Percentiles rank a stretch among this genome's conserved stretches.
phyloP scores from a whole-genome alignment of 2,888 invertebrate genomes.

The Chymomyza amoena region DNA sequence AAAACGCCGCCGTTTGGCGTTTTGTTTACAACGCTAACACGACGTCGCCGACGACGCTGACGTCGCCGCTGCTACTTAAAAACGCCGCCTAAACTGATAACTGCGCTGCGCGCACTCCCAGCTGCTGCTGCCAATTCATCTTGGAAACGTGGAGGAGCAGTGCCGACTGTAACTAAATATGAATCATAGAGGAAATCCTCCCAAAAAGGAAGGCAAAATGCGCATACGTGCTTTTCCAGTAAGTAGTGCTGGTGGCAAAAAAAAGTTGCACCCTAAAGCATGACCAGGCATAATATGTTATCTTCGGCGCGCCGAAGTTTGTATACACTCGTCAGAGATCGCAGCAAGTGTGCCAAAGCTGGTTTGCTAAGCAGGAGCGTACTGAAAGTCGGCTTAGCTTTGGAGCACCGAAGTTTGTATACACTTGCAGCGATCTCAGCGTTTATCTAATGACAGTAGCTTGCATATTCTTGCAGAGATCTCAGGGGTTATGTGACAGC shows the following conservation, averaged over 20 bases:
- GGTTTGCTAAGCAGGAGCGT: too few species aligned
- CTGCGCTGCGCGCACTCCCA: not conserved
- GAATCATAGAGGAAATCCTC: slow-evolving; percentile 81
- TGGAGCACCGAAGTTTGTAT: too few species aligned
- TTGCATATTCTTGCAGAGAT: too few species aligned
- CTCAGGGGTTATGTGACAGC: too few species aligned
- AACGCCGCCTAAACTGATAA: not conserved
- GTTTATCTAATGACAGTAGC: too few species aligned
- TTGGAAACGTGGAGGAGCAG: slow-evolving; percentile 75
- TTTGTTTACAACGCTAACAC: slow-evolving; percentile 1
- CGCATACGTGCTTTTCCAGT: slow-evolving; percentile 98
- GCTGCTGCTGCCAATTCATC: slow-evolving; percentile 13
- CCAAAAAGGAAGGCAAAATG: slow-evolving; percentile 97
- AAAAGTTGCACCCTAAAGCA: slow-evolving; percentile 2
- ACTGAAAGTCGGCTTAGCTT: too few species aligned
- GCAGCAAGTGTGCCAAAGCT: too few species aligned
- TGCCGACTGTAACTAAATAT: slow-evolving; percentile 74
- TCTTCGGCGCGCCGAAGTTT: not conserved
- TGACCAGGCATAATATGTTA: slow-evolving; percentile 17
- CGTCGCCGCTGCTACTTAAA: not conserved
- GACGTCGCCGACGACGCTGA: not conserved
- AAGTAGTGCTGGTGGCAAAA: slow-evolving; percentile 79
- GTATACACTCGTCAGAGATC: not conserved
- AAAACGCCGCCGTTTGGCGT: not conserved
- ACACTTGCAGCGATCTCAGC: too few species aligned